Evolutionary conservation across 1,140 invertebrate species (phyloP).

Genomic region (Mya arenaria): DNA sequence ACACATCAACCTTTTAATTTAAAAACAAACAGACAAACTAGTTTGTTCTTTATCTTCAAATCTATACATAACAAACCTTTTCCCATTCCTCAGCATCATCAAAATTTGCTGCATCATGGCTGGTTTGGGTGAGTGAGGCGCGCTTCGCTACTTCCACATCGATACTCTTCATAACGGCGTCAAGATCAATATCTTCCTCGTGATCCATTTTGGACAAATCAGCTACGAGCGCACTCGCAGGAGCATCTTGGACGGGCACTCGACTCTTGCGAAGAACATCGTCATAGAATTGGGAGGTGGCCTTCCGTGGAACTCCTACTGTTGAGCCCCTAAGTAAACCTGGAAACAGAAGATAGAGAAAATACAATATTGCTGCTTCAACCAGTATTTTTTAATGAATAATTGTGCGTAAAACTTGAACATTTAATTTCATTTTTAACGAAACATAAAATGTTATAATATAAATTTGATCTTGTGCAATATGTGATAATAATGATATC

Average conservation of each 20-base stretch:
- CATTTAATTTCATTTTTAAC: no score
- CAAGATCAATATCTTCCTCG: constrained; percentile 65
- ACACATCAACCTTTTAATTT: no score
- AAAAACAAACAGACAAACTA: no score
- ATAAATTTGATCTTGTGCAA: no score
- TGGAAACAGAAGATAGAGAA: constrained; percentile 53
- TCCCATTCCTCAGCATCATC: constrained; percentile 97
- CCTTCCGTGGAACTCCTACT: constrained; percentile 65
- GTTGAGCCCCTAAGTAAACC: constrained; percentile 73
- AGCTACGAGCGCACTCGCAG: no score
- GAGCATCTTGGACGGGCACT: constrained; percentile 55
- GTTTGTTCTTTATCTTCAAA: no score
- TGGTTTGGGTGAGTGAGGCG: constrained; percentile 23
- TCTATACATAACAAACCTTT: constrained; percentile 82
- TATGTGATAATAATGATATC: no score
- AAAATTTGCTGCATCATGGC: constrained; percentile 77
- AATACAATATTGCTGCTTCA: no score
- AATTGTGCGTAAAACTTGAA: no score
- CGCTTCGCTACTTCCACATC: constrained; percentile 44
- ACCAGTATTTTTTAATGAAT: no score
- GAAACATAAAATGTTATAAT: no score
- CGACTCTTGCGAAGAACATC: constrained; percentile 62
- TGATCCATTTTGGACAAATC: constrained; percentile 69
- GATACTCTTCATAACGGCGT: constrained; percentile 61
- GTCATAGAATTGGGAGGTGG: constrained; percentile 73